Conservation (phyloP, 2,888 invertebrate species). For the Pogonocherus hispidulus region DNA sequence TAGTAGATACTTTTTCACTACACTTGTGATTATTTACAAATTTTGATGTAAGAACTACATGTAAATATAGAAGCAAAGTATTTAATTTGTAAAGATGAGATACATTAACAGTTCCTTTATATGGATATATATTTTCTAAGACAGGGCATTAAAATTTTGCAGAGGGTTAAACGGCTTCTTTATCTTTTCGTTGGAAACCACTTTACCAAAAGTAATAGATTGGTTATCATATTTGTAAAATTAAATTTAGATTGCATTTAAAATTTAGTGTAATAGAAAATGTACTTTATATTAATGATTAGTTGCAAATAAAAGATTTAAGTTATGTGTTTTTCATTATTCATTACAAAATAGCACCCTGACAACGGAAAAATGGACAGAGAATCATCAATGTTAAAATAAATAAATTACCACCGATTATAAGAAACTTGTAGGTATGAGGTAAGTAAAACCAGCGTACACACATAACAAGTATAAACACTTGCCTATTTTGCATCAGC, state of each 20-base stretch:
- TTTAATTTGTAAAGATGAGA: conserved; percentile 45
- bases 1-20: conserved; percentile 39
- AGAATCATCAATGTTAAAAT: too few relatives aligned
- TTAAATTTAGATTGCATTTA: conserved; percentile 39
- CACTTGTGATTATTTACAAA: conserved; percentile 48
- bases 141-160: conserved; percentile 43
- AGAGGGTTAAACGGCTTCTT: conserved; percentile 25
- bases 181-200: conserved; percentile 20
- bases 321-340: conserved; percentile 5
- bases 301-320: conserved; percentile 38
- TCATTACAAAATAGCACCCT: too few relatives aligned
- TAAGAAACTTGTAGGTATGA: too few relatives aligned
- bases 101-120: conserved; percentile 30
- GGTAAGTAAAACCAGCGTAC: too few relatives aligned
- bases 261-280: conserved; percentile 36
- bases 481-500: too few relatives aligned
- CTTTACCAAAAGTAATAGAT: conserved; percentile 17
- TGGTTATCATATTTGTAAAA: conserved; percentile 29
- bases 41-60: conserved; percentile 48
- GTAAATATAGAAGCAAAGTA: conserved; percentile 43
- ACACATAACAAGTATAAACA: too few relatives aligned
- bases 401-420: too few relatives aligned
- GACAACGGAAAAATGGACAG: too few relatives aligned
- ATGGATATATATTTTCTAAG: conserved; percentile 34
- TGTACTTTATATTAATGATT: conserved; percentile 40